These are phyloP conservation scores for Pyrrhia umbra DNA, from an alignment of 2,888 invertebrate species.

Conservation along the genomic window DNA sequence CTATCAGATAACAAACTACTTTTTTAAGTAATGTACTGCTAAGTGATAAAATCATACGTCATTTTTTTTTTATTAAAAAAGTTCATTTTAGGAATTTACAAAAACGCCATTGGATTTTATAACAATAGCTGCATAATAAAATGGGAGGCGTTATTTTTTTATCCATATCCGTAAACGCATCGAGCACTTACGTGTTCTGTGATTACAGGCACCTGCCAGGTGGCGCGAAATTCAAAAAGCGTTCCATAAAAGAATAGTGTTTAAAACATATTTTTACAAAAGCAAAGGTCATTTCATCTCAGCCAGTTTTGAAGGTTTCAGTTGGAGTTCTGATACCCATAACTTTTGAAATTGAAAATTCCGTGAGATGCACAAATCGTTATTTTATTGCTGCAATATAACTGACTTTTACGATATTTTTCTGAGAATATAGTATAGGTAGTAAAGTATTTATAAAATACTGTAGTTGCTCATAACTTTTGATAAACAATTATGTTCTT, in stretches of 20 bases:
- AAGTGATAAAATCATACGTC: background rate
- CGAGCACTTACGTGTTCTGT: conserved; percentile 9
- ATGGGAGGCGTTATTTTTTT: conserved; percentile 16
- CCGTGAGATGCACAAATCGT: background rate
- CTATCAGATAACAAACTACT: no score
- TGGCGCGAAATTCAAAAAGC: conserved; percentile 16
- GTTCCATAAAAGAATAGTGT: conserved; percentile 2
- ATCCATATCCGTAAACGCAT: conserved; percentile 30
- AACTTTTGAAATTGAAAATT: background rate
- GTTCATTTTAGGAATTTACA: background rate
- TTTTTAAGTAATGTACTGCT: no score
- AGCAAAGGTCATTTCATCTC: background rate
- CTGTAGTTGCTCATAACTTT: background rate
- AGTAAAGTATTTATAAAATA: background rate
- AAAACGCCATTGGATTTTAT: conserved; percentile 18
- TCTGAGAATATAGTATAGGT: background rate
- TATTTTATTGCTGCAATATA: background rate
- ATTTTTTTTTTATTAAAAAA: background rate
- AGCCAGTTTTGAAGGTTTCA: background rate
- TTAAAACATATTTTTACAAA: background rate
- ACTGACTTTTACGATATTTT: background rate
- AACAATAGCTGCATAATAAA: conserved; percentile 36
- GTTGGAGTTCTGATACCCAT: background rate
- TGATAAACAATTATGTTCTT: no score
- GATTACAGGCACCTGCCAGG: conserved; percentile 45